Evolutionary conservation across 2,888 invertebrate genomes (phyloP), one percentile per base, ranked within the genome.

Genomic region (Ectemnius lituratus): DNA sequence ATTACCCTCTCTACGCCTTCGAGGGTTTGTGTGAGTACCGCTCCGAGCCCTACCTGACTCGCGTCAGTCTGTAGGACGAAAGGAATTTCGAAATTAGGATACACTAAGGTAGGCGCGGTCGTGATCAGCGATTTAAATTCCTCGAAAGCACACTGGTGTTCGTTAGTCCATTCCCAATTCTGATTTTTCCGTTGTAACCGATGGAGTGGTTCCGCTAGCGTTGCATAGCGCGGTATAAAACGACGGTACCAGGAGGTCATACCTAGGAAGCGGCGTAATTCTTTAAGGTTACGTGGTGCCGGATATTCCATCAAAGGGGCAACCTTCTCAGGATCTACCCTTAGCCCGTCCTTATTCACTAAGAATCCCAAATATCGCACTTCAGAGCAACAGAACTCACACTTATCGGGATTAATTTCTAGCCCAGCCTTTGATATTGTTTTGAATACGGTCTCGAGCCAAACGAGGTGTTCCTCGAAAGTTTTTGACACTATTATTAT

Each of bases 171-270:
- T 2, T 2, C 1, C 65, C 61, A 70, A 4, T 0, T 6, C 0
- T n/a, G 18, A 1, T n/a, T 6, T 4, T 67, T 63, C 0, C 8
- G 16, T 0, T 52, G 37, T 0, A 72, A 46, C 0, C 0, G 20
- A 3, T 47, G 62, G 0, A 72, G 13, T 0, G 67, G 67, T 0
- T 28, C 18, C 1, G 63, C 56, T 0, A n/a, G 0, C 0, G 37
- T 20, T 0, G 56, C 13, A 4, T 60, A 64, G 0, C 52, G 20
- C 0, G 47, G 56, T 0, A 52, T 63, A 6, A 58, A 71, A 0
- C 62, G 57, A 0, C 66, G 57, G 5, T 66, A 66, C 47, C 57
- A 71, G 0, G 58, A 71, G 6, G 16, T 23, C 5, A 62, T 56
- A 0, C 56, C 65, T 1, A 46, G 13, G n/a, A 72, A 72, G 2